Evolutionary conservation across 2,113 vertebrate species (phyloP).

Genomic region (Microtus oregoni): DNA sequence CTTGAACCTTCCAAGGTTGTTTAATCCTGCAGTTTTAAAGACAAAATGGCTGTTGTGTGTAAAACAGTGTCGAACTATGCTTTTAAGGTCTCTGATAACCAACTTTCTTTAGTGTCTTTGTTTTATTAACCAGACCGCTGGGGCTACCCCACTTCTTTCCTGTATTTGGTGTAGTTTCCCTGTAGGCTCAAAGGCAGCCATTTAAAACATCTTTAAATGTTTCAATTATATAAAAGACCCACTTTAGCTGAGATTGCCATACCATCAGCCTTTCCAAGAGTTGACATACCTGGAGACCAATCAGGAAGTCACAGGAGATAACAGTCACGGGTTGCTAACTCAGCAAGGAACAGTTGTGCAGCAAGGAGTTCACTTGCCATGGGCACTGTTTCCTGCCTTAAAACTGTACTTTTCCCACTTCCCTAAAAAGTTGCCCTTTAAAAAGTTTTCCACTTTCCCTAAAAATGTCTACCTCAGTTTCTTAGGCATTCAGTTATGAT

Average conservation of each 20-base stretch:
- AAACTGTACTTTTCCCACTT: conserved; percentile 22
- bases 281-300: conserved; percentile 68
- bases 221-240: conserved; percentile 71
- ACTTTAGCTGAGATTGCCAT: conserved; percentile 64
- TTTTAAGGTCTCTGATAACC: conserved; percentile 64
- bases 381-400: not conserved
- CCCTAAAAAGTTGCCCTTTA: not conserved
- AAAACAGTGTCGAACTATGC: conserved; percentile 13
- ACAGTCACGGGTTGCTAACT: conserved; percentile 50
- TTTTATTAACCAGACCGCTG: conserved; percentile 69
- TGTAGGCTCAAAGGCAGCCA: conserved; percentile 49
- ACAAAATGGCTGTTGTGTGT: conserved; percentile 54
- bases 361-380: not conserved
- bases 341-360: conserved; percentile 52
- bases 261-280: conserved; percentile 59
- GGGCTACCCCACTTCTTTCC: conserved; percentile 38
- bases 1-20: conserved; percentile 59
- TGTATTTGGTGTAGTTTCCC: conserved; percentile 63
- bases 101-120: conserved; percentile 63
- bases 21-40: conserved; percentile 71
- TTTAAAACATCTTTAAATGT: conserved; percentile 69
- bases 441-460: not conserved
- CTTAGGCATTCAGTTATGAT: conserved; percentile 30
- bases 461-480: not conserved
- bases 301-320: conserved; percentile 51